phyloP scores from a whole-genome alignment of 1,140 invertebrate genomes.

The Nylanderia fulva region DNA sequence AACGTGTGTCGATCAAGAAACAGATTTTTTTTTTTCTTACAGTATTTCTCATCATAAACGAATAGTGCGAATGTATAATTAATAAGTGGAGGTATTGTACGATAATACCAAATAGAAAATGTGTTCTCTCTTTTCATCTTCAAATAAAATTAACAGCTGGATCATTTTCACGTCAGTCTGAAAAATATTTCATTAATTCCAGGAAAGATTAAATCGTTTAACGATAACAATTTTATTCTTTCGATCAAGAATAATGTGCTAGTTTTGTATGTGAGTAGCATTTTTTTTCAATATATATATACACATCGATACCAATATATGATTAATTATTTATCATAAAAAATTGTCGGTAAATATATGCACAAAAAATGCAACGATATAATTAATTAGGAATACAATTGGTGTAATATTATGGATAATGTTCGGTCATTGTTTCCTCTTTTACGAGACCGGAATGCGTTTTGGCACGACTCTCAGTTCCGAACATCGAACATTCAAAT shows the following conservation, averaged over 20 bases:
- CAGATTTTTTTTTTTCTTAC: neutral
- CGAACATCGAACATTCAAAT: conserved; percentile 60
- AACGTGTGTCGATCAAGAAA: too few relatives aligned
- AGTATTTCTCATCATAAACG: neutral
- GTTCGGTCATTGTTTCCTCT: conserved; percentile 13
- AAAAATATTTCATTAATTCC: neutral
- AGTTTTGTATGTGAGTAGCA: neutral
- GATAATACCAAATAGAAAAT: neutral
- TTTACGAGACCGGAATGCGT: conserved; percentile 10
- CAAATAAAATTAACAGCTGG: neutral
- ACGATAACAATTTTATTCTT: neutral
- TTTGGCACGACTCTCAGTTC: conserved; percentile 36
- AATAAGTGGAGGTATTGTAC: neutral
- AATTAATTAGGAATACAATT: conserved; percentile 42
- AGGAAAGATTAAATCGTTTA: neutral
- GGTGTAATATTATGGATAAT: neutral
- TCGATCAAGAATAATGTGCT: neutral
- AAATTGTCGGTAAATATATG: neutral
- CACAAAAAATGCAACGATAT: neutral
- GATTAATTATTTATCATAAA: neutral
- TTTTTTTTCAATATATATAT: neutral
- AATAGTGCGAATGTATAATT: too few relatives aligned
- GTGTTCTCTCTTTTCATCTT: too few relatives aligned
- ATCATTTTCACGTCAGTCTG: neutral
- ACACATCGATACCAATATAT: neutral